Base-by-base conservation (phyloP, 1,140 invertebrate genomes). In the Goniozus legneri region DNA sequence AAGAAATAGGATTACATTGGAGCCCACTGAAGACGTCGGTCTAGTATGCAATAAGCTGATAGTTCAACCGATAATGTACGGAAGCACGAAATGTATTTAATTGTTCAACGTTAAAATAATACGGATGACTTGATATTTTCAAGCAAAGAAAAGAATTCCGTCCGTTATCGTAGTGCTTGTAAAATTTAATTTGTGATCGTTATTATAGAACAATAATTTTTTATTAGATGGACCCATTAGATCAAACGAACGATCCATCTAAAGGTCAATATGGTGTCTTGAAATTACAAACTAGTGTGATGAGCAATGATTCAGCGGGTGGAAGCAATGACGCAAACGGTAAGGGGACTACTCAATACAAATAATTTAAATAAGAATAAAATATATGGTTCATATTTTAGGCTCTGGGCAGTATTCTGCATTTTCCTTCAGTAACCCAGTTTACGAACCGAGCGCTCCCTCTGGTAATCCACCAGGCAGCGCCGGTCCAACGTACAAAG, bases 21-120 rank as follows among this genome's bases (percentile, higher is more conserved):
- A 91, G 60, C 89, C 89, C 2, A 85, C 84, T 13, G 87, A 90
- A 73, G 88, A 92, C 70, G 85, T 85, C 38, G 84, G 84, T 52
- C 71, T 89, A 79, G 88, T 89, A 76, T 73, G 75, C n/a, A n/a
- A n/a, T n/a, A n/a, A n/a, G n/a, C n/a, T n/a, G n/a, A n/a, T n/a
- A n/a, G n/a, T n/a, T n/a, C n/a, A n/a, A n/a, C n/a, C n/a, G n/a
- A n/a, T n/a, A n/a, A n/a, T n/a, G n/a, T n/a, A n/a, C n/a, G n/a
- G n/a, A n/a, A n/a, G n/a, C n/a, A n/a, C n/a, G n/a, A n/a, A n/a
- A n/a, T n/a, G n/a, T n/a, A n/a, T n/a, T n/a, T n/a, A n/a, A n/a
- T n/a, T n/a, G n/a, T n/a, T n/a, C n/a, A n/a, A n/a, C n/a, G n/a
- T n/a, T n/a, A n/a, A n/a, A n/a, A n/a, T n/a, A n/a, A n/a, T n/a